These are phyloP conservation scores for Paradoxurus hermaphroditus DNA, from an alignment of 2,113 vertebrate genomes.

Conservation along the genomic window DNA sequence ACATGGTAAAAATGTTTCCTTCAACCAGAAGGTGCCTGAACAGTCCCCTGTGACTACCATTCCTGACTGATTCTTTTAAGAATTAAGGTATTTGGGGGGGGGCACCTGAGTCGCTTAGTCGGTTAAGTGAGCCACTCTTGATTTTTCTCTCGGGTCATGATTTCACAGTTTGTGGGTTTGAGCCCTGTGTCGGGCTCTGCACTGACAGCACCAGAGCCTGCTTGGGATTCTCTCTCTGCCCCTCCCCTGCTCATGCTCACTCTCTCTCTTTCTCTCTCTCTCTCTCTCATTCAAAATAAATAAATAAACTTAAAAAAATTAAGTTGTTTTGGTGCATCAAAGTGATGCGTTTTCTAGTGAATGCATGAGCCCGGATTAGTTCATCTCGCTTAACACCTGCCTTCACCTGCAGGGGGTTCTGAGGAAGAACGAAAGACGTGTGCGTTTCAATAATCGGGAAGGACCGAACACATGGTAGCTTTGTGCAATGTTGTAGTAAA, in stretches of 20 bases:
- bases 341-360: background rate
- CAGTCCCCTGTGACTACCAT: background rate
- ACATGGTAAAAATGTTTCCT: background rate
- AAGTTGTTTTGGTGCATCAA: background rate
- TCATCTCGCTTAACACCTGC: slow-evolving; percentile 16
- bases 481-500: background rate
- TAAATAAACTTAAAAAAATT: background rate
- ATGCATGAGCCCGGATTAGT: slow-evolving; percentile 10
- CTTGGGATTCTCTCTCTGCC: too few species aligned
- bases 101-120: too few species aligned
- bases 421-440: background rate
- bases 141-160: too few species aligned
- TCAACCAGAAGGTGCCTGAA: background rate
- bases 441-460: background rate
- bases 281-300: too few species aligned
- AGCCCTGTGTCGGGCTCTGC: too few species aligned
- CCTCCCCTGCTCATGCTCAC: too few species aligned
- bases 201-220: too few species aligned
- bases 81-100: background rate
- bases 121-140: too few species aligned
- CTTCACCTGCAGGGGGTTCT: background rate
- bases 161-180: too few species aligned
- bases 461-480: background rate
- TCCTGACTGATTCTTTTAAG: background rate
- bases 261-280: too few species aligned